Base-by-base conservation (phyloP, 2,888 invertebrate species). In the Drosophila falleni region DNA sequence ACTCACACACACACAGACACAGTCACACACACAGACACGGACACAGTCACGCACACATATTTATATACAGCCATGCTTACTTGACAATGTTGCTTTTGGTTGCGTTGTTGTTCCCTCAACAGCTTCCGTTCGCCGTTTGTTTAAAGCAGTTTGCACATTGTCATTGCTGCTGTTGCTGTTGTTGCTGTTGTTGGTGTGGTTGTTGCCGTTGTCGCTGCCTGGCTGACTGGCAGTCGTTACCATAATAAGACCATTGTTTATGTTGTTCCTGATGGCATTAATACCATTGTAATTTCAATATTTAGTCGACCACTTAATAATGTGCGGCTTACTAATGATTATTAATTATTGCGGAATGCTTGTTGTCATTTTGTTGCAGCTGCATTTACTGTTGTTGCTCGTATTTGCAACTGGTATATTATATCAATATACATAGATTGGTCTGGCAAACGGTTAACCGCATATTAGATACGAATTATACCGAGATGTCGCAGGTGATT, bases 261-360 rank as follows among this genome's bases (percentile, higher is more conserved):
- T 89, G 87, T 69, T 85, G 87, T 84, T 80, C 69, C 78, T 81
- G 82, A 65, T 77, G 79, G 71, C 85, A 84, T 85, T 85, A 85
- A 89, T 87, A 72, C 78, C 71, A 85, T 76, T 85, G 89, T 81
- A 86, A 86, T 86, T 89, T 86, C 89, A 88, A 86, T 89, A 88
- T 89, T 89, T 86, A 86, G 89, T 88, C 89, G 69, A 80, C 89
- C 86, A 86, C 89, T 89, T 88, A 76, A 89, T 86, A 89, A 81
- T 88, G 88, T 81, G 82, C 86, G 86, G 86, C 88, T 76, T 82
- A 73, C 86, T 89, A 89, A 86, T 86, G 86, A 80, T 89, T 89
- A 86, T 86, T 86, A 86, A 86, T 86, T 86, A 89, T 89, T 82
- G 86, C 71, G 78, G 63, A 76, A 86, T 82, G 75, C 56, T 74